These are phyloP conservation scores for Mesorhabditis sp. DNA, from an alignment of 2,888 invertebrate species.

Conservation along the genomic window DNA sequence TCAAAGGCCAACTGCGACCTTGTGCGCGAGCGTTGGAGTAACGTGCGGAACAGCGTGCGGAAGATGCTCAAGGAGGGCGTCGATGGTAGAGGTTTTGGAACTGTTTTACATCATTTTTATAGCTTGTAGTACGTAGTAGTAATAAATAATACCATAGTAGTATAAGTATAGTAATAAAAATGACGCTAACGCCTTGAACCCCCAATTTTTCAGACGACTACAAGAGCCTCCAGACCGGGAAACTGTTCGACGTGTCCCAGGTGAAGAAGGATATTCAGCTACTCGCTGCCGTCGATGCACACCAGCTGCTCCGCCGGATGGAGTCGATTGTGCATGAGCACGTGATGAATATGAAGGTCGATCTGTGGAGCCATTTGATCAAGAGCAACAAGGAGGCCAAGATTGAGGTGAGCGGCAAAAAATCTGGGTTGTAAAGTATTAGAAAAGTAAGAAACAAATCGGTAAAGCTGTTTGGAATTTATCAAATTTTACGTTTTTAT, in stretches of 20 bases:
- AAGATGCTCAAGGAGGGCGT: not conserved
- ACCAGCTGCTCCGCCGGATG: slow-evolving; percentile 3
- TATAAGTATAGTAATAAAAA: not conserved
- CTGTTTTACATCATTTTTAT: not conserved
- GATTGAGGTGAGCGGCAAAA: not conserved
- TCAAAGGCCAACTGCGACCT: not conserved
- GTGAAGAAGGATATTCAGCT: slow-evolving; percentile 1
- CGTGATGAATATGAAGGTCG: slow-evolving; percentile 2
- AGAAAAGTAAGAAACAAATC: no score
- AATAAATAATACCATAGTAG: not conserved
- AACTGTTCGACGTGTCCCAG: not conserved
- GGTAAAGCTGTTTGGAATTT: no score
- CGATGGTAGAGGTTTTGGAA: not conserved
- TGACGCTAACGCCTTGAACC: not conserved
- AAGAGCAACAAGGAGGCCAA: not conserved
- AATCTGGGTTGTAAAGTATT: not conserved
- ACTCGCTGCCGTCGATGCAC: not conserved
- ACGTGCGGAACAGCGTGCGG: slow-evolving; percentile 1
- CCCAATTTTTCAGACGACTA: not conserved
- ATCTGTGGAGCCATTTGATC: not conserved
- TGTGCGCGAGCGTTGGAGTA: not conserved
- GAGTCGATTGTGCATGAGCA: not conserved
- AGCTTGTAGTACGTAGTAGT: not conserved
- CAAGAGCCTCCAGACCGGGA: not conserved
- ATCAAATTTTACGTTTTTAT: no score